phyloP scores from a whole-genome alignment of 2,113 vertebrate species.

The Stictonetta naevosa region DNA sequence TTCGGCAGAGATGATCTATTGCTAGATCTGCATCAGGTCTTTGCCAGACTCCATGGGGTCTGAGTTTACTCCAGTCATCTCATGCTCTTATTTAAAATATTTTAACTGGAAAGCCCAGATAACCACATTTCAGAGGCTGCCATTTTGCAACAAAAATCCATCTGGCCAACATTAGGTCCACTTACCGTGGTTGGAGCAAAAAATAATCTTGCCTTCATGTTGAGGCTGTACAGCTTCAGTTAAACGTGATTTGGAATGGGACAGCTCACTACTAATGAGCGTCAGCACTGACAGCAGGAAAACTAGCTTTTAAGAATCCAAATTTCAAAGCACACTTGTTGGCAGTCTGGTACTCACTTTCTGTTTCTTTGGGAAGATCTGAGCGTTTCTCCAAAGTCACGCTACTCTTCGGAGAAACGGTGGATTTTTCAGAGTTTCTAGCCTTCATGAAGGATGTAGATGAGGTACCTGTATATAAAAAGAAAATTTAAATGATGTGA shows the following conservation, averaged over 20 bases:
- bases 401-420: neutral
- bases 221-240: constrained; percentile 6
- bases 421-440: neutral
- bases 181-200: neutral
- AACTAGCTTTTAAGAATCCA: constrained; percentile 5
- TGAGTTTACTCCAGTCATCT: constrained; percentile 1
- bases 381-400: neutral
- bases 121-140: neutral
- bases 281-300: neutral
- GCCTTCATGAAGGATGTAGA: neutral
- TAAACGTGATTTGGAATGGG: neutral
- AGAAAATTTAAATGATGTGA: neutral
- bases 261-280: constrained; percentile 11
- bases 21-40: neutral
- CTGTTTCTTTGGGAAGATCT: neutral
- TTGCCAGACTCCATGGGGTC: neutral
- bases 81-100: constrained; percentile 2
- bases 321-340: neutral
- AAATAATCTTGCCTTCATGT: constrained; percentile 21
- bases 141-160: constrained; percentile 11
- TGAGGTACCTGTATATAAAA: neutral
- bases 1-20: constrained; percentile 4
- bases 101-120: constrained; percentile 11
- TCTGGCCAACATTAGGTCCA: neutral
- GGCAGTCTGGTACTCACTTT: constrained; percentile 34